Conservation (phyloP, 2,113 vertebrate genomes). For the Nesoenas mayeri region DNA sequence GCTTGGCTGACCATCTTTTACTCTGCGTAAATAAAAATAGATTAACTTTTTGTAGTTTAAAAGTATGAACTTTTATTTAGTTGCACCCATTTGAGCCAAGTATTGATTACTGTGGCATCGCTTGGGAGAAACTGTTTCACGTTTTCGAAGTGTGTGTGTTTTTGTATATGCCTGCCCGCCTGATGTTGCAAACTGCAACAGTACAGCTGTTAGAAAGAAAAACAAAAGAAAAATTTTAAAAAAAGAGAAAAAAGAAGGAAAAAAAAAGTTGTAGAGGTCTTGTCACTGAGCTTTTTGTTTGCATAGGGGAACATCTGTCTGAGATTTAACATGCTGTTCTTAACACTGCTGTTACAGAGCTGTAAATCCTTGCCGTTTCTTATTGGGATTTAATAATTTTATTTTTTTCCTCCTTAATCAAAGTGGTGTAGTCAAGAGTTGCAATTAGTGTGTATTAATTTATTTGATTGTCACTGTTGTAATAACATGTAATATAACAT, state of each 20-base stretch:
- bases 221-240: neutral
- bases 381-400: slow-evolving; percentile 11
- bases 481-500: neutral
- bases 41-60: neutral
- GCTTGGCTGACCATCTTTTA: neutral
- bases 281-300: slow-evolving; percentile 53
- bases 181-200: neutral
- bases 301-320: slow-evolving; percentile 63
- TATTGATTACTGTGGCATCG: fast-evolving
- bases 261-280: neutral
- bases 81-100: neutral
- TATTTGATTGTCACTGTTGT: neutral
- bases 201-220: neutral
- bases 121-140: neutral
- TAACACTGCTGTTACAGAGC: slow-evolving; percentile 34
- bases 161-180: neutral
- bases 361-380: slow-evolving; percentile 35
- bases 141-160: neutral
- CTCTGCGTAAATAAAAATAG: neutral
- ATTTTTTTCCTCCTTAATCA: neutral
- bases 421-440: neutral
- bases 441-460: slow-evolving; percentile 8
- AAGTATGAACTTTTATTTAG: neutral
- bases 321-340: slow-evolving; percentile 51
- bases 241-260: neutral